Evolutionary conservation across 2,797 vertebrate genomes (phyloP), one percentile per base, ranked within the genome.

Genomic region (Melanotaenia pygmaea): DNA sequence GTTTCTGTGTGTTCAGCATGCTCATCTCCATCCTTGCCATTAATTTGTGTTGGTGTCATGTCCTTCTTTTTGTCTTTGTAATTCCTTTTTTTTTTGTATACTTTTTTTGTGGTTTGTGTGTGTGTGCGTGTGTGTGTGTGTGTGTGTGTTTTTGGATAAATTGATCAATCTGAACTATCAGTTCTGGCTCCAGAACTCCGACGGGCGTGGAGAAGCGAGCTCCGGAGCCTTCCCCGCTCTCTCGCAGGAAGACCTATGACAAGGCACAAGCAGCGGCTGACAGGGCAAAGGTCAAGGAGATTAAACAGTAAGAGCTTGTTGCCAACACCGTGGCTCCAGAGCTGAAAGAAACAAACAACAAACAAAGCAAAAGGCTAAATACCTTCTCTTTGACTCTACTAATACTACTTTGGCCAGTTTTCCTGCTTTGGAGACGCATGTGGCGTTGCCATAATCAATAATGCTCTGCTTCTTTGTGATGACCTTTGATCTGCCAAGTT

Each of bases 171-270:
- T 58, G 77, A 93, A 90, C 34, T 43, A 73, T 88, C 83, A 93
- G 91, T 88, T 90, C 91, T 90, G 96, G 96, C 87, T 94, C 94
- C 86, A 96, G 95, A 88, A 93, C 94, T 59, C 70, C 90, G 20
- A 85, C 96, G 64, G 82, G 91, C 71, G 63, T 94, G 83, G 97
- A 97, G 82, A 98, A 95, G 91, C 96, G 95, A 92, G 81, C 94
- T 1, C 94, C 96, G 40, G 97, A 98, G 88, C 95, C 97, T 34
- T 99, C 98, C 3, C 98, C 98, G 73, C 92, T 96, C 82, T 88
- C 94, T 77, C 96, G 96, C 93, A 97, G 97, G 92, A 99, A 97
- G 96, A 81, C 92, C 47, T 97, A 96, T 93, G 97, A 99, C 85
- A 98, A 95, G 92, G 88, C 87, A 47, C 93, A 94, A 67, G 88